Evolutionary conservation across 2,797 vertebrate genomes (phyloP), one percentile per base, ranked within the genome.

Genomic region (Rachycentron canadum): DNA sequence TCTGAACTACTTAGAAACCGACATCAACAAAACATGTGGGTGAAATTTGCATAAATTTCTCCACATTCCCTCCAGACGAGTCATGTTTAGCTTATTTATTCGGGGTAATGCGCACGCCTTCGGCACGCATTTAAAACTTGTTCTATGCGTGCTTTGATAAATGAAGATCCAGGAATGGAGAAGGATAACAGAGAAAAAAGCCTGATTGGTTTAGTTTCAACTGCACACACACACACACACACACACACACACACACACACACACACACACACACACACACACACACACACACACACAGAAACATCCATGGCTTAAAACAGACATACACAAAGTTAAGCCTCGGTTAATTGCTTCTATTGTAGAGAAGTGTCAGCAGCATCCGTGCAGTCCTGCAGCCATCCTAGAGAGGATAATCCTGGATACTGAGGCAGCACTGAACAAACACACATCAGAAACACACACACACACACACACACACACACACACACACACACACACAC

Each of bases 311-410:
- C 73, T 87, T 82, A 91, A 86, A 89, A 86, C 85, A 88, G 83
- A 86, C 85, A 66, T 73, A 78, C 69, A 85, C 81, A 79, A 84
- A 89, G 77, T 88, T 90, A 93, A 93, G 91, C 89, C 90, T 85
- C 70, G 84, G 80, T 91, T 93, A 91, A 92, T 92, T 93, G 89
- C 91, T 90, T 87, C 88, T 77, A 84, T 92, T 92, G 91, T 87
- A 53, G 64, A 75, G 74, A 83, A 85, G 90, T 88, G 90, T 92
- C 86, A 89, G 90, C 85, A 85, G 85, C 86, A 84, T 88, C 78
- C 76, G 49, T 84, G 81, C 85, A 87, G 85, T 85, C 86, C 88
- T 78, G 70, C 83, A 78, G 81, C 76, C 78, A 70, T 79, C 79
- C 82, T 72, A 56, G 58, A 88, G 82, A 83, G 85, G 88, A 92